A percentile compares a stretch with the other conserved stretches of the same genome.
Conservation (phyloP, 2,797 vertebrate species). For the Heteromormyrus szaboi region DNA sequence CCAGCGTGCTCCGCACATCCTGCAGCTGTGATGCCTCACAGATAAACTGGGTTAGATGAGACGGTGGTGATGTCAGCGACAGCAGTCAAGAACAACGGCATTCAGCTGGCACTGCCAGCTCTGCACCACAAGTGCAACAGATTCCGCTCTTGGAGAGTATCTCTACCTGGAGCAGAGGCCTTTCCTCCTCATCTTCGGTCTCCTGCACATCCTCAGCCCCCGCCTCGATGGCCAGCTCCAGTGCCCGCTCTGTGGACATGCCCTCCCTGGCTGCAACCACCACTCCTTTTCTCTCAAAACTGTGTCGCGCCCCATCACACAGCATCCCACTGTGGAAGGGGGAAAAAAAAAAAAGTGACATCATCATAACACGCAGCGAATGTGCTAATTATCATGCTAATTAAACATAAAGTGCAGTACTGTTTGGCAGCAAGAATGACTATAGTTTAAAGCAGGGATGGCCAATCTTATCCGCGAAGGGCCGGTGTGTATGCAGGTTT, state of each 20-base stretch:
- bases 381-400: background rate
- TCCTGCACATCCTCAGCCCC: slow-evolving; percentile 81
- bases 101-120: background rate
- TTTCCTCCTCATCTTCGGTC: slow-evolving; percentile 72
- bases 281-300: slow-evolving; percentile 71
- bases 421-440: background rate
- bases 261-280: slow-evolving; percentile 56
- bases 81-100: background rate
- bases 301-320: slow-evolving; percentile 64
- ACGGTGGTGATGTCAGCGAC: background rate
- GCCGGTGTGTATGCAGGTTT: too few species aligned
- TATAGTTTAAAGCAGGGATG: background rate
- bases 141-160: background rate
- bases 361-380: background rate
- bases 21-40: slow-evolving; percentile 60
- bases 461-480: too few species aligned
- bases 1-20: slow-evolving; percentile 61
- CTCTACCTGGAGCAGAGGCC: slow-evolving; percentile 61
- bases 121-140: background rate
- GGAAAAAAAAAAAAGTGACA: background rate
- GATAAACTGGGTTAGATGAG: slow-evolving; percentile 63
- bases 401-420: background rate
- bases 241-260: slow-evolving; percentile 62
- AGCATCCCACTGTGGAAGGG: slow-evolving; percentile 59
- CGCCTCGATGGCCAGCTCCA: slow-evolving; percentile 80